Conservation (phyloP, 2,888 invertebrate species). For the Iselma pallidipennis region DNA sequence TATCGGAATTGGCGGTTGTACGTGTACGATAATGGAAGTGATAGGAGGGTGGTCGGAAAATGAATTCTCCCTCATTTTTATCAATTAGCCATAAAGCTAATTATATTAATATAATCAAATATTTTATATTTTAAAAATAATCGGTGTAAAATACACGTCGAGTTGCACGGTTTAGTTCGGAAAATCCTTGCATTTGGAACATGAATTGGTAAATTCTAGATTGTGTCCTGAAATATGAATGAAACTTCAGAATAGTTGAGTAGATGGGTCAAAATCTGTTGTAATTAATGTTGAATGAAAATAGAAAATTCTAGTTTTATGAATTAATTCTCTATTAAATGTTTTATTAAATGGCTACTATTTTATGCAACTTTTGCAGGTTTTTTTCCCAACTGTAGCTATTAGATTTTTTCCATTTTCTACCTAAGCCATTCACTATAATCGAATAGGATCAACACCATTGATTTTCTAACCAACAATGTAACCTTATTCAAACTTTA, state of each 20-base stretch:
- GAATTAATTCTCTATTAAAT: too few species aligned
- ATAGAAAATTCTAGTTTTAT: too few species aligned
- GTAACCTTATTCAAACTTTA: background rate
- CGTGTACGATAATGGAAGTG: background rate
- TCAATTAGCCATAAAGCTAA: too few species aligned
- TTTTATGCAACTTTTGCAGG: background rate
- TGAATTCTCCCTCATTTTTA: background rate
- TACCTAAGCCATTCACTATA: background rate
- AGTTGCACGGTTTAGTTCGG: background rate
- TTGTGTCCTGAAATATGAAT: background rate
- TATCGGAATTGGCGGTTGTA: background rate
- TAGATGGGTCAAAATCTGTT: background rate
- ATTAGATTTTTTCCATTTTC: background rate
- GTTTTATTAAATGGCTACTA: too few species aligned
- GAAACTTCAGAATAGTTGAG: background rate
- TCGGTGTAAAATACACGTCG: too few species aligned
- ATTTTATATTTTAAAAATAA: too few species aligned
- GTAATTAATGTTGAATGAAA: too few species aligned
- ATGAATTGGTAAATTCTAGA: background rate
- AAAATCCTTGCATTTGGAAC: background rate
- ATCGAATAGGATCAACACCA: background rate
- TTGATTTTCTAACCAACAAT: background rate
- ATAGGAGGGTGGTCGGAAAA: background rate
- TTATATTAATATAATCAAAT: too few species aligned
- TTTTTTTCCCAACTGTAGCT: background rate